Percentiles rank a stretch among this genome's conserved stretches.
Conservation (phyloP, 1,140 invertebrate genomes). For the Neodiprion lecontei region DNA sequence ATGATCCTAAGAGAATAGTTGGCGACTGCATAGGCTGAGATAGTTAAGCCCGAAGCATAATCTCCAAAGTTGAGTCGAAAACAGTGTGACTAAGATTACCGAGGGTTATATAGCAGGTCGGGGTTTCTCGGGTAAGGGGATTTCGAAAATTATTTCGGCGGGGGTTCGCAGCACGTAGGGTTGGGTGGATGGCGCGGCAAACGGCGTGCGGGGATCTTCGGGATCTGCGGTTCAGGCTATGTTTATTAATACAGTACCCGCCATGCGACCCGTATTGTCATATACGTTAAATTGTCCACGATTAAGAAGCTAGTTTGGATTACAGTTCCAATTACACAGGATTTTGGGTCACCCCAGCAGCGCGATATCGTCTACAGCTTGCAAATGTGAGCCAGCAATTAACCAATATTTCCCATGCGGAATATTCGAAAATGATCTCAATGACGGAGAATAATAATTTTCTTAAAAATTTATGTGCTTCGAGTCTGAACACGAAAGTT, state of each 20-base stretch:
- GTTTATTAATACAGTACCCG: background rate
- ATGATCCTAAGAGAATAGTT: background rate
- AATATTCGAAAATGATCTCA: no score
- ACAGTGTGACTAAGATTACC: constrained; percentile 28
- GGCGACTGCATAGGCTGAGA: constrained; percentile 3
- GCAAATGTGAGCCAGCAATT: no score
- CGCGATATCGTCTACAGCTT: background rate
- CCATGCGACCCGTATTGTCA: background rate
- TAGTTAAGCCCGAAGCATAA: constrained; percentile 28
- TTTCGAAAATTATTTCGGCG: background rate
- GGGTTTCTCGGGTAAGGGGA: background rate
- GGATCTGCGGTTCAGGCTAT: background rate
- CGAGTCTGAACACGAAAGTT: no score
- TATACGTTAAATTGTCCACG: background rate
- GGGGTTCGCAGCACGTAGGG: background rate
- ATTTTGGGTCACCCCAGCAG: background rate
- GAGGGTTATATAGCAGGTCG: background rate
- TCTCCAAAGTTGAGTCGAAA: constrained; percentile 23
- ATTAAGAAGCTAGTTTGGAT: constrained; percentile 2
- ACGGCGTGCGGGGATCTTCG: background rate
- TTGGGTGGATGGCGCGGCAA: background rate
- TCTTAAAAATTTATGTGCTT: no score
- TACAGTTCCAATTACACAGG: constrained; percentile 5
- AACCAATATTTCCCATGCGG: no score
- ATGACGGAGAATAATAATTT: no score